Evolutionary conservation across 2,113 vertebrate genomes (phyloP).

Genomic region (Pangasianodon gigas): DNA sequence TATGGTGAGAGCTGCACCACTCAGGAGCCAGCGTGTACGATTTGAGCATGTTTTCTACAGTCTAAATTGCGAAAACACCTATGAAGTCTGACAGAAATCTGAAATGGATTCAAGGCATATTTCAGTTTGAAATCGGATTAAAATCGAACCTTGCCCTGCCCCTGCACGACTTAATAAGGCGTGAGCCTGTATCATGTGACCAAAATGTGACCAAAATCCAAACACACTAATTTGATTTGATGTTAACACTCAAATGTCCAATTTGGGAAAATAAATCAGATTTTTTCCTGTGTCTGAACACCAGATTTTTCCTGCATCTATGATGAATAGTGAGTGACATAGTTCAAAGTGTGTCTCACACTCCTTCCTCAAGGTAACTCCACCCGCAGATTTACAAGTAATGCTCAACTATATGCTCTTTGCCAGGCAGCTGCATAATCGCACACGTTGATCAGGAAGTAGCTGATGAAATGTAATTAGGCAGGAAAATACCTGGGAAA

Average conservation of each 20-base stretch:
- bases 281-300: neutral
- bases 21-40: neutral
- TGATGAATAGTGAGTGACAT: neutral
- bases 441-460: neutral
- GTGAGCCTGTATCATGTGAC: neutral
- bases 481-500: neutral
- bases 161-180: neutral
- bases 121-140: neutral
- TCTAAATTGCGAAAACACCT: neutral
- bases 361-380: neutral
- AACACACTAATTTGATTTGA: neutral
- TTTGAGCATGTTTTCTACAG: neutral
- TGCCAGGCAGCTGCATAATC: neutral
- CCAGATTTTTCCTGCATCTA: neutral
- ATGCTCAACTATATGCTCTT: neutral
- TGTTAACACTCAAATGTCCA: neutral
- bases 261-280: neutral
- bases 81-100: neutral
- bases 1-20: neutral
- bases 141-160: neutral
- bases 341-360: neutral
- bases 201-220: neutral
- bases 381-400: neutral
- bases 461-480: conserved; percentile 7
- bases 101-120: neutral